phyloP scores from a whole-genome alignment of 2,113 vertebrate species.

The Lagopus muta region DNA sequence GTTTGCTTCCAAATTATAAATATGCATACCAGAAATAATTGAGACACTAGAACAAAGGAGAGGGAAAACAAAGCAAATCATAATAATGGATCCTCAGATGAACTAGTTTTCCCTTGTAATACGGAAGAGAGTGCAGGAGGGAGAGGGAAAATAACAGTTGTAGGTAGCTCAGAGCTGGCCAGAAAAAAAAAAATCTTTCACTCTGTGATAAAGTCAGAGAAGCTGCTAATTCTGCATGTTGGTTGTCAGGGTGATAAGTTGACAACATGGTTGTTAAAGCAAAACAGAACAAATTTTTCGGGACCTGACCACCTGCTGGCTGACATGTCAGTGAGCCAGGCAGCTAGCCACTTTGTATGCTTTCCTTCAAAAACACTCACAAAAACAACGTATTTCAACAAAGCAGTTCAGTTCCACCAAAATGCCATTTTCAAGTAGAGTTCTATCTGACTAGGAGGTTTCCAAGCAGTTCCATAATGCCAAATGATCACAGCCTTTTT shows the following conservation, averaged over 20 bases:
- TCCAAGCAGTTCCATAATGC: background rate
- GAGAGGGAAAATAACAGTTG: background rate
- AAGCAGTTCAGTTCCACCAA: background rate
- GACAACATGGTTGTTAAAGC: background rate
- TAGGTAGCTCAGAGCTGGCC: background rate
- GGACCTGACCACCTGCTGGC: background rate
- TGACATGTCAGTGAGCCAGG: background rate
- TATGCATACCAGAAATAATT: constrained; percentile 47
- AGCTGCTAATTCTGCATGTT: background rate
- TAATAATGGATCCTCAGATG: constrained; percentile 15
- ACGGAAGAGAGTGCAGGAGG: background rate
- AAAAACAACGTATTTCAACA: background rate
- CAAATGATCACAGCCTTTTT: background rate
- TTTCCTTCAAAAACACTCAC: background rate
- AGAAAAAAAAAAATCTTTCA: background rate
- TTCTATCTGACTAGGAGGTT: background rate
- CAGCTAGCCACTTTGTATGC: background rate
- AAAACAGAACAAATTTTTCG: background rate
- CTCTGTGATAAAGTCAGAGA: background rate
- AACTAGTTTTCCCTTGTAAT: background rate
- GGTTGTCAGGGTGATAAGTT: background rate
- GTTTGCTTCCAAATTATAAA: constrained; percentile 38
- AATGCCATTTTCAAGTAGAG: background rate
- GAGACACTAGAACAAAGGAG: constrained; percentile 36
- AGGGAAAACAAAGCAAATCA: constrained; percentile 44